Evolutionary conservation across 2,113 vertebrate genomes (phyloP).

Genomic region (Cynoglossus semilaevis): DNA sequence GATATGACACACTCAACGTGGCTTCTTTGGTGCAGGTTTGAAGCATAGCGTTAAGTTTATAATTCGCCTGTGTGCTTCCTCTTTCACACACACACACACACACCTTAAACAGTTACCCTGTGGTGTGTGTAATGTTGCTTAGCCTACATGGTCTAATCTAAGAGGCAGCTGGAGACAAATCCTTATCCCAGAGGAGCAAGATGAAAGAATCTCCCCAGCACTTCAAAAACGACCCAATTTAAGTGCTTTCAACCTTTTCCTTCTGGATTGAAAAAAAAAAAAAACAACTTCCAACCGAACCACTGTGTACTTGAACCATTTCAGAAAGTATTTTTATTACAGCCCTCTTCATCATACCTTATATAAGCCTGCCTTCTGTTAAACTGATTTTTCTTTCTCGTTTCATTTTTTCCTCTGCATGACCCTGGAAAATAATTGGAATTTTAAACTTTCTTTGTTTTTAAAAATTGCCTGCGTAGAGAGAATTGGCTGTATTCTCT

Average conservation of each 20-base stretch:
- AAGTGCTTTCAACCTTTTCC: background rate
- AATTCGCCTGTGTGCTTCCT: constrained; percentile 10
- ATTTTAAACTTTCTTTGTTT: too few relatives aligned
- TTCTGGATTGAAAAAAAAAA: background rate
- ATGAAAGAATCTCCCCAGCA: constrained; percentile 11
- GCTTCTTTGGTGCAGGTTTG: too few relatives aligned
- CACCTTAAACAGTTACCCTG: constrained; percentile 39
- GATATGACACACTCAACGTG: too few relatives aligned
- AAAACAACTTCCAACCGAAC: background rate
- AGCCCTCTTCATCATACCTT: background rate
- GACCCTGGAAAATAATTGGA: too few relatives aligned
- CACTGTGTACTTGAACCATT: too few relatives aligned
- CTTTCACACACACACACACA: constrained; percentile 17
- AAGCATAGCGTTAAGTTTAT: too few relatives aligned
- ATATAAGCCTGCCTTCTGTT: constrained; percentile 6
- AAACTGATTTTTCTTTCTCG: constrained; percentile 9
- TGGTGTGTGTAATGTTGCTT: constrained; percentile 12
- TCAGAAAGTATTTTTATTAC: constrained; percentile 3
- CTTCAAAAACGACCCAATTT: constrained; percentile 1
- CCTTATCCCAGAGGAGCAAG: constrained; percentile 17
- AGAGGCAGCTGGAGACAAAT: constrained; percentile 27
- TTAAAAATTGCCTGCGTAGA: too few relatives aligned
- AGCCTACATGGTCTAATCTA: constrained; percentile 24
- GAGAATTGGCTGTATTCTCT: too few relatives aligned
- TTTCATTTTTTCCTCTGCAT: too few relatives aligned